A percentile compares a stretch with the other conserved stretches of the same genome.
phyloP scores from a whole-genome alignment of 2,113 vertebrate species.

The Grammomys surdaster region DNA sequence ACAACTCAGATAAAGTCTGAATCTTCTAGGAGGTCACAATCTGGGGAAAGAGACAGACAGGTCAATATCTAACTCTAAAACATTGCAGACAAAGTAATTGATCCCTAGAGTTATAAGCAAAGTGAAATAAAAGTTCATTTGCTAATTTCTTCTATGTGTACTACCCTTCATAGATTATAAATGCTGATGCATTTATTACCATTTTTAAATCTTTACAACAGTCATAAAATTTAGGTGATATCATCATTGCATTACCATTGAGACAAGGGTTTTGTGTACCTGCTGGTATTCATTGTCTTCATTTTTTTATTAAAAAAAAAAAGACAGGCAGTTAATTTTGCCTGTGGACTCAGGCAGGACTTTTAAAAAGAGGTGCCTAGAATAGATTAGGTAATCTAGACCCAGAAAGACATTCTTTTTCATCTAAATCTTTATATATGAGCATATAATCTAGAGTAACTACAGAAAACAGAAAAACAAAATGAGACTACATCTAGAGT shows the following conservation, averaged over 20 bases:
- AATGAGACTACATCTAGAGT: background rate
- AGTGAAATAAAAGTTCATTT: slow-evolving; percentile 60
- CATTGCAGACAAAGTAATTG: slow-evolving; percentile 47
- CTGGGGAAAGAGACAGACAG: background rate
- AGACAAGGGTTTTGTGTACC: background rate
- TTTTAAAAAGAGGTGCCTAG: background rate
- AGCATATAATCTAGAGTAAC: background rate
- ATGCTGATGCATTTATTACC: slow-evolving; percentile 46
- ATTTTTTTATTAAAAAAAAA: background rate
- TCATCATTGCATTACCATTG: background rate
- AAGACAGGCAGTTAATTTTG: background rate
- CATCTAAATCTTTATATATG: background rate
- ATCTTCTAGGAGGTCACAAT: background rate
- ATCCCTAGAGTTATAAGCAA: slow-evolving; percentile 34
- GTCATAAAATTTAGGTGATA: background rate
- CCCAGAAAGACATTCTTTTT: background rate
- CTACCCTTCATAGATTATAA: slow-evolving; percentile 48
- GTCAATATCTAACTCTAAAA: slow-evolving; percentile 59
- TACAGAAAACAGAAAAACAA: background rate
- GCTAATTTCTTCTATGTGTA: slow-evolving; percentile 41
- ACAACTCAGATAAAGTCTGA: slow-evolving; percentile 14
- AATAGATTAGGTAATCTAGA: background rate
- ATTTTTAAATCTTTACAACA: slow-evolving; percentile 45
- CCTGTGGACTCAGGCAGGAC: background rate
- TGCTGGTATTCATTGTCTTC: background rate